Evolutionary conservation across 2,888 invertebrate genomes (phyloP), one percentile per base, ranked within the genome.

Genomic region (Diplazon laetatorius): DNA sequence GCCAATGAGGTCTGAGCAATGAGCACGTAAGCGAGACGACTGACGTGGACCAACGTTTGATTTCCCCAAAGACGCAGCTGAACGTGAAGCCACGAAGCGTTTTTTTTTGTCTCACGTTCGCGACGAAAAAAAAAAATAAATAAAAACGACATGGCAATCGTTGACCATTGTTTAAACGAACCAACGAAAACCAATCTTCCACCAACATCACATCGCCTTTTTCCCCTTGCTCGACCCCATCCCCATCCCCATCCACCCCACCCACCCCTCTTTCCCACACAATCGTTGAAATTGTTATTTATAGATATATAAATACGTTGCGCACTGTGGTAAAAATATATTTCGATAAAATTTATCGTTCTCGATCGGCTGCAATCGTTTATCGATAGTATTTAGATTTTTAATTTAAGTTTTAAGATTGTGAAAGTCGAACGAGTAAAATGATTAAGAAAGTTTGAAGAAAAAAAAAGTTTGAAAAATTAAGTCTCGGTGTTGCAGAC

Each of bases 181-280:
- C 81, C 86, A 86, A 87, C 85, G 85, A 86, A 84, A 84, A 73
- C 57, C 37, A 73, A 76, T 74, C 76, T 79, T 80, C 76, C 74
- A 71, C 59, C 44, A 60, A 50, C 46, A 16, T 44, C 50, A 44
- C 50, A 44, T 44, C 50, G 55, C 78, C 65, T 74, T 79, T 65
- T 55, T 55, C 69, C 55, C 39, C 30, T 35, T 37, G 48, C n/a
- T n/a, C n/a, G n/a, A n/a, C n/a, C n/a, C 39, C 44, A 30, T 6
- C 39, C 44, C 20, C 68, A n/a, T n/a, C n/a, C n/a, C n/a, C n/a
- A n/a, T n/a, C n/a, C n/a, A n/a, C n/a, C n/a, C n/a, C n/a, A n/a
- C n/a, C n/a, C n/a, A n/a, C n/a, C n/a, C n/a, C n/a, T n/a, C n/a
- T n/a, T n/a, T n/a, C n/a, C n/a, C n/a, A n/a, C n/a, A n/a, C 48